A percentile compares a stretch with the other conserved stretches of the same genome.
phyloP scores from a whole-genome alignment of 2,113 vertebrate species.

The Cygnus atratus region DNA sequence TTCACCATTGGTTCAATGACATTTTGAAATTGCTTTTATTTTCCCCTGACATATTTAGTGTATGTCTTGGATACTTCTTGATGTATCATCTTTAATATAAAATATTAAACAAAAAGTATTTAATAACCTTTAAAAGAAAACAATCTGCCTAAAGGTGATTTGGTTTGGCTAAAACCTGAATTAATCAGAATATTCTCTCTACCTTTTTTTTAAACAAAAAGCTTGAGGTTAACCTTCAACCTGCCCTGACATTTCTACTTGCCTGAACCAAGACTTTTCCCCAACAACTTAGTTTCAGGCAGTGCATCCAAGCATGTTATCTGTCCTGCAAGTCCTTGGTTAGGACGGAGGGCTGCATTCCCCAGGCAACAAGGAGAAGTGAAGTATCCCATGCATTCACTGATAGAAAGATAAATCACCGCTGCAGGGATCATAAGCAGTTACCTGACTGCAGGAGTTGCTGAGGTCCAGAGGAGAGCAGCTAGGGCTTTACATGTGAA shows the following conservation, averaged over 20 bases:
- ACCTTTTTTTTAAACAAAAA: background rate
- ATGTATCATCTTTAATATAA: background rate
- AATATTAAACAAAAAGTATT: background rate
- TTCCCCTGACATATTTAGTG: background rate
- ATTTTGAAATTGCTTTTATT: background rate
- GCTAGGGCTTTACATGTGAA: background rate
- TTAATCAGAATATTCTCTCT: background rate
- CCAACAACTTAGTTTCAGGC: background rate
- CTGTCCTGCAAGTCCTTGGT: background rate
- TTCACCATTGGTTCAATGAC: background rate
- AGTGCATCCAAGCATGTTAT: background rate
- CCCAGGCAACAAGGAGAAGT: background rate
- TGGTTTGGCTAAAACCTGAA: background rate
- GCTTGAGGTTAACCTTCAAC: background rate
- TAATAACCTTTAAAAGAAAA: background rate
- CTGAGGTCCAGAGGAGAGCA: background rate
- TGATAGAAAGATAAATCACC: constrained; percentile 34
- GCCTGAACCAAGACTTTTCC: background rate
- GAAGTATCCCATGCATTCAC: background rate
- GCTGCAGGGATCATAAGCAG: background rate
- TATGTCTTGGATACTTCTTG: background rate
- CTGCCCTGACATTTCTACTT: background rate
- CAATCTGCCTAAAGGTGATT: background rate
- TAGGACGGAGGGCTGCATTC: background rate
- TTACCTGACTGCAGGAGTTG: background rate